Conservation (phyloP, 2,113 vertebrate species). For the Catharus bicknelli region DNA sequence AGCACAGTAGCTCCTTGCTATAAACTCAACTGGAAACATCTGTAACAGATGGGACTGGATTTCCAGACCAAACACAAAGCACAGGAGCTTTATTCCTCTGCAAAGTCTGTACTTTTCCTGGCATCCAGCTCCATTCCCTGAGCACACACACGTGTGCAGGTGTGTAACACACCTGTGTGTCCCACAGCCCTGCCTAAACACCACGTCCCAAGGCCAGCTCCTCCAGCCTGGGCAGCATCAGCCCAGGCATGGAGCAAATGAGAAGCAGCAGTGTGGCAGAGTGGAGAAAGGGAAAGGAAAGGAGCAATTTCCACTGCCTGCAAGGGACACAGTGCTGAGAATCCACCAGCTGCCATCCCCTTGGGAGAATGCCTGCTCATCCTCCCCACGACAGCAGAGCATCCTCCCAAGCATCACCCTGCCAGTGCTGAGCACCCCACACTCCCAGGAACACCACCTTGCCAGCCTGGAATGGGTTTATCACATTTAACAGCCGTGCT, state of each 20-base stretch:
- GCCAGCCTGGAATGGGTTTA: neutral
- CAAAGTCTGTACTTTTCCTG: neutral
- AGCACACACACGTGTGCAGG: accelerated
- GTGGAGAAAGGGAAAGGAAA: neutral
- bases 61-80: neutral
- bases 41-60: constrained; percentile 22
- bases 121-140: neutral
- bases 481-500: neutral
- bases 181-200: neutral
- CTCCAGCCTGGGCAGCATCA: neutral
- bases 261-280: neutral
- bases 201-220: accelerated
- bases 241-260: accelerated
- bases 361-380: accelerated
- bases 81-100: neutral
- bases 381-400: accelerated
- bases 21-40: constrained; percentile 53
- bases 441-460: neutral
- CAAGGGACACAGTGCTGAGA: neutral
- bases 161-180: neutral
- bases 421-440: neutral
- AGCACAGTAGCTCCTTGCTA: constrained; percentile 38
- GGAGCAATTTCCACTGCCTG: neutral
- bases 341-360: neutral
- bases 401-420: neutral